phyloP scores from a whole-genome alignment of 2,113 vertebrate species.

The Pavo muticus region DNA sequence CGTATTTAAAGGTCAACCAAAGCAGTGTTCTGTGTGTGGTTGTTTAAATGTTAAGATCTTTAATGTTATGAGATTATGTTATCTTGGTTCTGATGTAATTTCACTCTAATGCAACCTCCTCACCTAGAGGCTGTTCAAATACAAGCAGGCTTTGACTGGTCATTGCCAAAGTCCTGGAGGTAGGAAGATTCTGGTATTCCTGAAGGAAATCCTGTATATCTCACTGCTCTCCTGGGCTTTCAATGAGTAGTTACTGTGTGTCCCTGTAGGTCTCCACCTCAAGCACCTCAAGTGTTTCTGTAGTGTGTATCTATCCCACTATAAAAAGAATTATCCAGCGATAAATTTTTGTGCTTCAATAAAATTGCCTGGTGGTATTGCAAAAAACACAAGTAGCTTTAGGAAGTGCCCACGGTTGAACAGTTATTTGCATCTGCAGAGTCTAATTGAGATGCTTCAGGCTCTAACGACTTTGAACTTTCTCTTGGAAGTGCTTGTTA shows the following conservation, averaged over 20 bases:
- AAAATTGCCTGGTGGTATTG: background rate
- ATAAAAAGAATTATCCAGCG: background rate
- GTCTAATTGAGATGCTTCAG: background rate
- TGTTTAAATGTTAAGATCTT: background rate
- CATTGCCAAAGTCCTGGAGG: background rate
- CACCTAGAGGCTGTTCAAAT: background rate
- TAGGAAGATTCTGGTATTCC: background rate
- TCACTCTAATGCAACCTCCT: background rate
- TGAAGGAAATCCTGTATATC: background rate
- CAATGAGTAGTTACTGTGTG: background rate
- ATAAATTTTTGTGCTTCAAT: background rate
- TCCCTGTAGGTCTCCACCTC: background rate
- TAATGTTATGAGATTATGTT: background rate
- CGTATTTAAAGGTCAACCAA: background rate
- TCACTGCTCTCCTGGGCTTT: background rate
- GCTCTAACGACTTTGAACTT: background rate
- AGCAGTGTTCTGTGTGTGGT: background rate
- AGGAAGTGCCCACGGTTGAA: fast-evolving
- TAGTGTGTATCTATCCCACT: background rate
- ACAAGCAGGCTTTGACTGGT: background rate
- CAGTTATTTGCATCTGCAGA: background rate
- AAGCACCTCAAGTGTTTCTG: background rate
- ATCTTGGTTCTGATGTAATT: background rate
- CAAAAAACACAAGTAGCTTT: background rate
- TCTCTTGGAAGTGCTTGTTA: background rate